Conservation (phyloP, 1,140 invertebrate genomes). For the Apis dorsata region DNA sequence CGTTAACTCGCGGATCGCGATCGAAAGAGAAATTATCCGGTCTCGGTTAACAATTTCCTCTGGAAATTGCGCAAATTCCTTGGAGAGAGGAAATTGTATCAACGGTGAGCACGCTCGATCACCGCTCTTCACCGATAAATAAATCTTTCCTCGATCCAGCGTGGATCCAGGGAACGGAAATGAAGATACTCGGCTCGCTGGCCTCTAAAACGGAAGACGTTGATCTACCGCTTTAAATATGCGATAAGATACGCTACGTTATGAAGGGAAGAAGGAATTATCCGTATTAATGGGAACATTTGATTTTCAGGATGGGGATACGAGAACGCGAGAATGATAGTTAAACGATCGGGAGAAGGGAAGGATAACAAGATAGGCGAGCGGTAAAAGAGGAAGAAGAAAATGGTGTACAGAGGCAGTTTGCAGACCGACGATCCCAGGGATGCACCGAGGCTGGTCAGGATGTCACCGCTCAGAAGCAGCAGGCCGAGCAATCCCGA, state of each 20-base stretch:
- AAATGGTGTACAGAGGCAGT: conserved; percentile 71
- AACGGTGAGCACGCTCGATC: not conserved
- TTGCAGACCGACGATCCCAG: conserved; percentile 70
- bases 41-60: not conserved
- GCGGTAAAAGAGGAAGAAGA: not conserved
- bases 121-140: not conserved
- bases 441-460: conserved; percentile 67
- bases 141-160: not conserved
- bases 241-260: not conserved
- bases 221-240: conserved; percentile 10
- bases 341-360: not conserved
- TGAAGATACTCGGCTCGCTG: not conserved
- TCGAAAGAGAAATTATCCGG: not conserved
- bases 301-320: conserved; percentile 12
- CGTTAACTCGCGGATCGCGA: not conserved
- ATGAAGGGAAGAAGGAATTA: too few relatives aligned
- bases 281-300: not conserved
- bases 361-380: not conserved
- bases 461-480: conserved; percentile 67
- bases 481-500: conserved; percentile 54
- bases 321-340: conserved; percentile 10
- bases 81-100: not conserved
- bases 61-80: not conserved
- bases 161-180: not conserved
- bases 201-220: not conserved